Evolutionary conservation across 2,797 vertebrate genomes (phyloP).

Genomic region (Carapus acus): DNA sequence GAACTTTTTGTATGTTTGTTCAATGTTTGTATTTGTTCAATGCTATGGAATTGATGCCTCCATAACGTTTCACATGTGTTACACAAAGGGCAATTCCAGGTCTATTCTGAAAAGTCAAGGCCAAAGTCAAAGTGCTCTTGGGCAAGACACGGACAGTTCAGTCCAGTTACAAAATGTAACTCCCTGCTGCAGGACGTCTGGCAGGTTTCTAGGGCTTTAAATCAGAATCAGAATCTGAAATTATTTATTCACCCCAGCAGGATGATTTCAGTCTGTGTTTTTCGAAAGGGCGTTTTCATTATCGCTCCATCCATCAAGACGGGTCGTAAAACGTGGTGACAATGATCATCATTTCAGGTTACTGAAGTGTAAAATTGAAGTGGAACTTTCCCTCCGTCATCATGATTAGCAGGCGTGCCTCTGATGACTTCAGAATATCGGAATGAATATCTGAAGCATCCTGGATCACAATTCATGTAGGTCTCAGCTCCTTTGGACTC

Average conservation of each 20-base stretch:
- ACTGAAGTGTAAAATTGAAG: conserved; percentile 18
- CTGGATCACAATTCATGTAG: conserved; percentile 40
- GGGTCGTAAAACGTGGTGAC: conserved; percentile 8
- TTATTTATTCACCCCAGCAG: conserved; percentile 22
- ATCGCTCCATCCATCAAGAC: conserved; percentile 30
- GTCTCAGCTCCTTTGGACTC: conserved; percentile 27
- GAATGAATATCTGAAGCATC: conserved; percentile 21
- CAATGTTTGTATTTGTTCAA: too few relatives aligned
- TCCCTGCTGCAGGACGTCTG: too few relatives aligned
- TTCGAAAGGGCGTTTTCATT: conserved; percentile 28
- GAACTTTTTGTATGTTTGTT: too few relatives aligned
- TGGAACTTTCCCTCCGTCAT: conserved; percentile 20
- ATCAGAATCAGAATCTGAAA: too few relatives aligned
- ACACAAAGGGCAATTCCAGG: too few relatives aligned
- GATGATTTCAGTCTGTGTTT: conserved; percentile 24
- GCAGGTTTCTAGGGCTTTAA: too few relatives aligned
- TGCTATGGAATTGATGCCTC: too few relatives aligned
- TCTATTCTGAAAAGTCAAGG: too few relatives aligned
- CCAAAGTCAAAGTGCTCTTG: too few relatives aligned
- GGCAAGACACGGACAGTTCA: too few relatives aligned
- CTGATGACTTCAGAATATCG: conserved; percentile 28
- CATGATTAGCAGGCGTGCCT: conserved; percentile 36
- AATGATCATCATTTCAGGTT: conserved; percentile 10
- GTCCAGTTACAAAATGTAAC: too few relatives aligned
- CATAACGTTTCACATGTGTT: too few relatives aligned